Base-by-base conservation (phyloP, 2,888 invertebrate species). In the Heteropelma amictum region DNA sequence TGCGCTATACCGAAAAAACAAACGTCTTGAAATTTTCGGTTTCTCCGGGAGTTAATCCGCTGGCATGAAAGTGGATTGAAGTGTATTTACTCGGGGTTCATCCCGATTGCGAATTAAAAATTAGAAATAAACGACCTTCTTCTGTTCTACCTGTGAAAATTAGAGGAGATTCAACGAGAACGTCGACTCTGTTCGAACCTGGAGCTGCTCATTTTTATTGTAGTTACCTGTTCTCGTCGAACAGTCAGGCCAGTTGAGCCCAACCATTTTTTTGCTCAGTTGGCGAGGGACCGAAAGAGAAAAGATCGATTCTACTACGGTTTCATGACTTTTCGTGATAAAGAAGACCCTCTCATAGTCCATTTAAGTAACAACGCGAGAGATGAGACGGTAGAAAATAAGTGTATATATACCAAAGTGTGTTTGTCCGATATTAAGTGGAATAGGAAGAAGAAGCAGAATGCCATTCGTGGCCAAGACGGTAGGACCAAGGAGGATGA, bases 401-500 rank as follows among this genome's bases (percentile, higher is more conserved):
- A 23, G 21, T 10, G 14, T 14, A 40, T 23, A 56, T n/a, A n/a
- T 40, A 40, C 12, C 8, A 10, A 1, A 17, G 3, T 10, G 26
- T 40, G 10, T 8, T 14, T 23, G 26, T 40, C 40, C 28, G 45
- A 63, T 28, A 12, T 51, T 40, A 28, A 14, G 14, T 23, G 19
- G 26, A 54, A 56, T 47, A 45, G 49, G 60, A 65, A 53, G 14
- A 40, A 33, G 4, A 17, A 19, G 17, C 23, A 5, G 30, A 12
- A 7, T 23, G 21, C 10, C 4, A 19, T n/a, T 6, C 38, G 28
- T 8, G n/a, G 8, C 23, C 7, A 26, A 33, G 42, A 40, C 17
- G 14, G 17, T 5, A 58, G n/a, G n/a, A n/a, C n/a, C 38, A 58
- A 67, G 73, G 61, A 72, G 77, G 77, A 80, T 78, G 80, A 80